Base-by-base conservation (phyloP, 1,140 invertebrate genomes). In the Dysdera silvatica region DNA sequence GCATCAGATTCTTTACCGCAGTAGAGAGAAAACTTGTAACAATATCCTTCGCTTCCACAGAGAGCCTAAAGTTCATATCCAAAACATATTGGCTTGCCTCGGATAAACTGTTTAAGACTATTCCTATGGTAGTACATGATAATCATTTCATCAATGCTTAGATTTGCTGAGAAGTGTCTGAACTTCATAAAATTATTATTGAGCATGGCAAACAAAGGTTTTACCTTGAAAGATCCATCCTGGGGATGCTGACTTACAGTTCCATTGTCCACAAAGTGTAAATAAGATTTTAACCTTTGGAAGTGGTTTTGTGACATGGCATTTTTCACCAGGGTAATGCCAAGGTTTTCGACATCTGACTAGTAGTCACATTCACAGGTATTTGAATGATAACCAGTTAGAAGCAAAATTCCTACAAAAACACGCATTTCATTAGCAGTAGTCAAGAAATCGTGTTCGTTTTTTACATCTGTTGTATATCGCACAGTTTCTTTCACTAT, bases 101-200 rank as follows among this genome's bases (percentile, higher is more conserved):
- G 2, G 29, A 32, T 52, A 8, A 52, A 52, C 28, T 2, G 2
- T 31, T 52, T 33, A 4, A 52, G 6, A 52, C 8, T 43, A 55
- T 55, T 55, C 35, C 35, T 41, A 55, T 26, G 35, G 35, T 55
- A 55, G 26, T 55, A 41, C 35, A 55, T 2, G 37, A 55, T 55
- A 29, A 43, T 55, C 20, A 55, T 55, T 41, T 43, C 53, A 55
- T 55, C 35, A 55, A 41, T 41, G 35, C 53, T 55, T 55, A 55
- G 20, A 43, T 12, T 26, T 55, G 8, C 23, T 41, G 53, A 55
- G 31, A 55, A 55, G 37, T 55, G 37, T 43, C 53, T 26, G 10
- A 41, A 26, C 24, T 55, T 55, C 23, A 55, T 55, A 55, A 55
- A 55, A 51, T n/a, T 51, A 51, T 55, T 43, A 55, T n/a, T 55